A percentile compares a stretch with the other conserved stretches of the same genome.
Conservation (phyloP, 92 coral and sea anemone species). For the Paramuricea clavata region DNA sequence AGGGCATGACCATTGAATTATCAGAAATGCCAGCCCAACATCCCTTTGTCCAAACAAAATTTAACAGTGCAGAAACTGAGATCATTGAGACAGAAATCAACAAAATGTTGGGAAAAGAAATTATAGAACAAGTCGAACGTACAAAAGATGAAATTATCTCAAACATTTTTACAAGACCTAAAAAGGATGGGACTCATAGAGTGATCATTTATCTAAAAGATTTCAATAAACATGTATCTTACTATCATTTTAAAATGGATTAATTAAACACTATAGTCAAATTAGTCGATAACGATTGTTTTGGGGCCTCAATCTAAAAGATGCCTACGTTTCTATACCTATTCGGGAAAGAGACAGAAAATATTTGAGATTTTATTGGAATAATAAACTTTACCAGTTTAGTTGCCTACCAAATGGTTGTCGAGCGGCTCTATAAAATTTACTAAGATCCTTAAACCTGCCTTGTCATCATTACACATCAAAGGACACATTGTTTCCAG, state of each 20-base stretch:
- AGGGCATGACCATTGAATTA: neutral
- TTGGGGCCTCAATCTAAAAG: slow-evolving; percentile 39
- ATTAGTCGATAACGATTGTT: slow-evolving; percentile 34
- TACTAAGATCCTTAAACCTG: slow-evolving; percentile 43
- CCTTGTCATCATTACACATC: slow-evolving; percentile 48
- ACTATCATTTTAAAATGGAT: slow-evolving; percentile 1
- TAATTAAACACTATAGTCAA: no score
- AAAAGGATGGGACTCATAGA: slow-evolving; percentile 14
- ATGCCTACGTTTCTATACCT: slow-evolving; percentile 30
- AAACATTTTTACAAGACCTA: neutral
- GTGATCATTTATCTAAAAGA: neutral
- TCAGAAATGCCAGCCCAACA: slow-evolving; percentile 1
- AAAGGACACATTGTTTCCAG: slow-evolving; percentile 56
- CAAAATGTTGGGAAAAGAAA: neutral
- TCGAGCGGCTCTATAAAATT: slow-evolving; percentile 37
- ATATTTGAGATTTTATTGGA: slow-evolving; percentile 24
- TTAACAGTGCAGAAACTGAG: neutral
- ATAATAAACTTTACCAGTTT: neutral
- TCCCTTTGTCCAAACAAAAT: neutral
- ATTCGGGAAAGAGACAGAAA: slow-evolving; percentile 24
- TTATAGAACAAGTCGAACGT: no score
- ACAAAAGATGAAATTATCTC: no score
- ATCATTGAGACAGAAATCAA: neutral
- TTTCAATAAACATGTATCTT: slow-evolving; percentile 4
- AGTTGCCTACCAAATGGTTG: slow-evolving; percentile 5